Base-by-base conservation (phyloP, 2,797 vertebrate genomes). In the Tragelaphus eurycerus region DNA sequence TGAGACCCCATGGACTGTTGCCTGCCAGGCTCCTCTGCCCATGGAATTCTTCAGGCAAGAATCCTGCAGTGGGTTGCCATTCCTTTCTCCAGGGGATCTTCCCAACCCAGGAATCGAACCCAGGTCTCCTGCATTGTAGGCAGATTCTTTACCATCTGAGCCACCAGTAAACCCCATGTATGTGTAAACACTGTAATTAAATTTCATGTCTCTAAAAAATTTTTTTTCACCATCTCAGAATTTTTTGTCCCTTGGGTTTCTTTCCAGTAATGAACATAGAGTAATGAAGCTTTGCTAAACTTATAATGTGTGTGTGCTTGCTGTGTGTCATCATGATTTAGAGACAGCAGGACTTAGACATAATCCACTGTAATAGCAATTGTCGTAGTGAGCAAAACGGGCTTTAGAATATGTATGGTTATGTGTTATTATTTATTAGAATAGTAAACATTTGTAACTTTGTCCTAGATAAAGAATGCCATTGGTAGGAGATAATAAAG, bases 141-240 rank as follows among this genome's bases (percentile, higher is more conserved):
- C 19, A 38, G 34, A 71, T 71, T 71, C 67, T 7, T 71, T 23
- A 7, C 67, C 67, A 23, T 23, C 67, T 38, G 34, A 74, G 71
- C 23, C 38, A 74, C 71, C 71, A 74, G 71, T 23, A 74, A 74
- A 25, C 3, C 23, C 23, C 19, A 7, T 74, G 31, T 84, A 64
- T 74, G 27, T 90, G 34, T 93, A 93, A 86, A 34, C 23, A 67
- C 86, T 95, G 60, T 46, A 83, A 79, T 95, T 87, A 95, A 92
- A 88, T 92, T 82, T 6, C 46, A 71, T 3, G 78, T 74, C 52
- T 95, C 6, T 52, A 86, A 91, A 84, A 54, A 31, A 19, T 0
- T 19, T 31, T 19, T n/a, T 79, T 67, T 27, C 6, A 59, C 31
- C 21, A 90, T 12, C 60, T 89, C 25, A 64, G 34, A 92, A 54